Base-by-base conservation (phyloP, 2,113 vertebrate species). In the Oryzias woworae region DNA sequence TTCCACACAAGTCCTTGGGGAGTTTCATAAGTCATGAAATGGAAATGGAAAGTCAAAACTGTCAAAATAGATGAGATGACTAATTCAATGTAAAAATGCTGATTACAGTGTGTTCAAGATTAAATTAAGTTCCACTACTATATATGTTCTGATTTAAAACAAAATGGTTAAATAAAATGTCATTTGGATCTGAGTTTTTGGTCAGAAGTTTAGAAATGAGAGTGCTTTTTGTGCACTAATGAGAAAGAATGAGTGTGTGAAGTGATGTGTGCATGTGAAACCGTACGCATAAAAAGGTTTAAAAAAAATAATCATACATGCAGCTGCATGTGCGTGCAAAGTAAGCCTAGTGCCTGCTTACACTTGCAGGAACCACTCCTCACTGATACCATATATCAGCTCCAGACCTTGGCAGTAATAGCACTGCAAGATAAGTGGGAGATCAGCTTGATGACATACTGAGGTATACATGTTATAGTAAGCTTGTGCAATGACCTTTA, bases 61-160 rank as follows among this genome's bases (percentile, higher is more conserved):
- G 31, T 74, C 58, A 58, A 50, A 42, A 57, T 51, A 58, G 43
- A 28, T 53, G 63, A 68, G 52, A 48, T 31, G 31, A 17, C 60
- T 86, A 84, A 88, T 85, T 50, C 18, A 76, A 77, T 71, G 81
- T 12, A 41, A 59, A 54, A 64, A 49, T 67, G 31, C 64, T 69
- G 50, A 66, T 69, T 80, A 71, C 20, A 74, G 68, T 49, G 63
- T 58, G 83, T 81, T 75, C 56, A 36, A 58, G 54, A 78, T 76
- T 42, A 79, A 73, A 73, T 80, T 22, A 51, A 81, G 62, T 76
- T 81, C 78, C 71, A 50, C 71, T 58, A 62, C 70, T 60, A 61
- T 60, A 71, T 63, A 66, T 52, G 12, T 45, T 52, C 61, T 55
- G 44, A 28, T 79, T 53, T 58, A 22, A 16, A 52, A 69, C 60